phyloP scores from a whole-genome alignment of 2,797 vertebrate species.

The Lutjanus campechanus region DNA sequence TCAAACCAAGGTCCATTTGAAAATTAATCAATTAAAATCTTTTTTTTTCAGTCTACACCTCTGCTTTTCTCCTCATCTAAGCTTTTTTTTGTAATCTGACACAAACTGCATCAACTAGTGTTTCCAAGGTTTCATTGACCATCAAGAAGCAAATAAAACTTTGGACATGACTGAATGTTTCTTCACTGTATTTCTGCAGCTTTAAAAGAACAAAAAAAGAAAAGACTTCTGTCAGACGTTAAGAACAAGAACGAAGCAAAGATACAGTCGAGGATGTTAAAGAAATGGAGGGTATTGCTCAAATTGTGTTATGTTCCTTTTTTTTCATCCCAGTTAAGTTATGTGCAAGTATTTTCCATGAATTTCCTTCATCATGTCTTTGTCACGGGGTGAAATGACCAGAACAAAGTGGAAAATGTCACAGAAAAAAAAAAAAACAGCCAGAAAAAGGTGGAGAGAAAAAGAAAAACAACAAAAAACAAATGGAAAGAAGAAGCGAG shows the following conservation, averaged over 20 bases:
- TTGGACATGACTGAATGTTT: conserved; percentile 24
- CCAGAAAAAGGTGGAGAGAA: not conserved
- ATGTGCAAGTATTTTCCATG: conserved; percentile 66
- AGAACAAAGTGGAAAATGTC: conserved; percentile 34
- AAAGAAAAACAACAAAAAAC: not conserved
- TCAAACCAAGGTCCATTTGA: not conserved
- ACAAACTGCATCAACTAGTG: conserved; percentile 29
- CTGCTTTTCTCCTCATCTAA: not conserved
- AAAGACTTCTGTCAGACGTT: not conserved
- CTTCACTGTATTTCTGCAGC: conserved; percentile 53
- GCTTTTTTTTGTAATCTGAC: not conserved
- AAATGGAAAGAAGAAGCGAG: conserved; percentile 9
- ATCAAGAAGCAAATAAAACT: conserved; percentile 22
- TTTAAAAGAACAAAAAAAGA: conserved; percentile 19
- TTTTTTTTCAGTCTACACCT: conserved; percentile 23
- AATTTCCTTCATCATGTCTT: conserved; percentile 63
- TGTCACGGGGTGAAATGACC: conserved; percentile 35
- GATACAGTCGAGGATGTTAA: conserved; percentile 6
- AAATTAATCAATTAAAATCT: conserved; percentile 49
- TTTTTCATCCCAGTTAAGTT: conserved; percentile 34
- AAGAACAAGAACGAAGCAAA: conserved; percentile 27
- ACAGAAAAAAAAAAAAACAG: conserved; percentile 36
- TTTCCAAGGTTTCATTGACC: conserved; percentile 6
- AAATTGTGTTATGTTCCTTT: conserved; percentile 48
- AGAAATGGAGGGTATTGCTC: conserved; percentile 57